phyloP scores from a whole-genome alignment of 2,113 vertebrate genomes.

The Microcebus ravelobensis region DNA sequence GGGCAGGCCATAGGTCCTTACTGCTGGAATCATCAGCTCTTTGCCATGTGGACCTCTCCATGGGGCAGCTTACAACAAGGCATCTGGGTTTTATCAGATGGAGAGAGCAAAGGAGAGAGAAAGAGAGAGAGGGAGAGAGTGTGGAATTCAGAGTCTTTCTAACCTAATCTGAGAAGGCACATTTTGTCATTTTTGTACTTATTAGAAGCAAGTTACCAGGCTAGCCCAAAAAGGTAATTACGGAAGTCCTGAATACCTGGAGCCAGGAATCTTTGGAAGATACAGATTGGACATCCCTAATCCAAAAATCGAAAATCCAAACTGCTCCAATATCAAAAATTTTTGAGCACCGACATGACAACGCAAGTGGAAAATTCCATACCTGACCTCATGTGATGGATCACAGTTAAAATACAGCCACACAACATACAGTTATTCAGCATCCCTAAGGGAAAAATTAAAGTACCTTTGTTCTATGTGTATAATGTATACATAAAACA shows the following conservation, averaged over 20 bases:
- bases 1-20: not conserved
- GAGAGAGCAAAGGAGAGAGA: not conserved
- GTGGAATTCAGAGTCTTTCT: rapidly evolving
- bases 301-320: not conserved
- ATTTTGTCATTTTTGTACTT: not conserved
- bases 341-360: not conserved
- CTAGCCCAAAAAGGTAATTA: not conserved
- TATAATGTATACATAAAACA: not conserved
- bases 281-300: not conserved
- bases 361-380: not conserved
- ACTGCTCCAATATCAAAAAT: not conserved
- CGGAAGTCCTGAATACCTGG: not conserved
- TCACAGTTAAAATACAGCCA: not conserved
- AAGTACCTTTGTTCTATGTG: not conserved
- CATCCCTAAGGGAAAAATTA: not conserved
- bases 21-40: not conserved
- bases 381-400: not conserved
- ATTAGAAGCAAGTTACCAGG: not conserved
- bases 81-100: not conserved
- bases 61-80: not conserved
- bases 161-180: not conserved
- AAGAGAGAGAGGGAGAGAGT: not conserved
- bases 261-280: not conserved
- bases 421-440: not conserved
- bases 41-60: not conserved